Evolutionary conservation across 2,113 vertebrate genomes (phyloP).

Genomic region (Bubo scandiacus): DNA sequence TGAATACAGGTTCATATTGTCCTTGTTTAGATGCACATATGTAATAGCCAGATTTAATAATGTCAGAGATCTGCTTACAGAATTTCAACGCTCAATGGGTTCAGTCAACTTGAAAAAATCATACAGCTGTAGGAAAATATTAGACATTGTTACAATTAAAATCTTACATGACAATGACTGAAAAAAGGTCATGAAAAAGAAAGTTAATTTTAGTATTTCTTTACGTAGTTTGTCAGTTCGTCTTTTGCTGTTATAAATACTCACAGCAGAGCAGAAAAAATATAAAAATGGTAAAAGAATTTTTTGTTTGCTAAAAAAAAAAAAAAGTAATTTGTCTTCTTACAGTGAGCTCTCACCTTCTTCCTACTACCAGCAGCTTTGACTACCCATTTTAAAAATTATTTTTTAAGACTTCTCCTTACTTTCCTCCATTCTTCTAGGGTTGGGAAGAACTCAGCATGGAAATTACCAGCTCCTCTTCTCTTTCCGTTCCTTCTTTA

Average conservation of each 20-base stretch:
- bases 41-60: constrained; percentile 10
- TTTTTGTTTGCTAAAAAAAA: neutral
- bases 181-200: neutral
- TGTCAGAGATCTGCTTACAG: neutral
- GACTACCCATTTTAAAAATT: neutral
- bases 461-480: neutral
- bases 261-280: neutral
- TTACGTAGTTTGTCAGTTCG: neutral
- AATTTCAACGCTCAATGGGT: neutral
- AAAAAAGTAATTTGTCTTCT: neutral
- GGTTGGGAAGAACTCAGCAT: neutral
- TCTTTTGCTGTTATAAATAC: neutral
- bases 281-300: neutral
- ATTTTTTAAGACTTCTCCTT: neutral
- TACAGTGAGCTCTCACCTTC: neutral
- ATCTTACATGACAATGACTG: neutral
- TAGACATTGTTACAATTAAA: neutral
- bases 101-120: neutral
- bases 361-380: neutral
- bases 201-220: constrained; percentile 12
- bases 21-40: constrained; percentile 33
- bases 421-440: neutral
- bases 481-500: neutral
- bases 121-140: constrained; percentile 4
- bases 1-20: constrained; percentile 3